These are phyloP conservation scores for fruit fly (Drosophila melanogaster) DNA, from an alignment of 1,140 invertebrate species.

Conservation along the genomic window Release_6_plus_ISO1_MT NT_033777.3:31840501-31841000, in stretches of 20 bases:
- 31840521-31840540: constrained; percentile 80
- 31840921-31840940: constrained; percentile 45
- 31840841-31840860: constrained; percentile 62
- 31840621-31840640: constrained; percentile 79
- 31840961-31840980: constrained; percentile 60
- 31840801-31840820: constrained; percentile 45
- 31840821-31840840: constrained; percentile 66
- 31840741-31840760: constrained; percentile 74
- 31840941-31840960: constrained; percentile 30
- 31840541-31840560: constrained; percentile 78
- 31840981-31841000: constrained; percentile 75
- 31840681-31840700: constrained; percentile 80
- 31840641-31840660: constrained; percentile 83
- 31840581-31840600: constrained; percentile 77
- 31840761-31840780: constrained; percentile 78
- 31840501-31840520: constrained; percentile 80
- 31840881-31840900: constrained; percentile 57
- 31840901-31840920: constrained; percentile 60
- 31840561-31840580: constrained; percentile 80
- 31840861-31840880: constrained; percentile 44
- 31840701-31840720: constrained; percentile 80
- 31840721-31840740: constrained; percentile 81
- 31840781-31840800: constrained; percentile 59
- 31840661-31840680: constrained; percentile 81
- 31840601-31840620: constrained; percentile 81